Evolutionary conservation across 2,888 invertebrate species (phyloP).

Genomic region (Cyclophora punctaria): DNA sequence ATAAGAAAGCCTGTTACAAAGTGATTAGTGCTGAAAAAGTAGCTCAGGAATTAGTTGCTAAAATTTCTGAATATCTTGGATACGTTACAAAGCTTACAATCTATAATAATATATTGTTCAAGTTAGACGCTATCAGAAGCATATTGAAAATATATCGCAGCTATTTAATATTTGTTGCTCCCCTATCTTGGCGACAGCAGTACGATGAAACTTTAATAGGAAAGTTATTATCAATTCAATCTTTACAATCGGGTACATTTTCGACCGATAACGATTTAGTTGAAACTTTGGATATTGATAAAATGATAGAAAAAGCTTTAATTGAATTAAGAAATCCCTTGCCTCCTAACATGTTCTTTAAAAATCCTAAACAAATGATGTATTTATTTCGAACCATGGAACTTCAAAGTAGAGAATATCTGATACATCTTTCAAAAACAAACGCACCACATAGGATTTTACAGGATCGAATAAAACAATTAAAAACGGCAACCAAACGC

Average conservation of each 20-base stretch:
- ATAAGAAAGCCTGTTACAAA: slow-evolving; percentile 55
- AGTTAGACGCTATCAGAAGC: slow-evolving; percentile 56
- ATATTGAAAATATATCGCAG: slow-evolving; percentile 57
- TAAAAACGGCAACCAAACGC: slow-evolving; percentile 46
- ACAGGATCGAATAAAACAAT: slow-evolving; percentile 47
- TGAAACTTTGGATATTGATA: slow-evolving; percentile 58
- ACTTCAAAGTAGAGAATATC: slow-evolving; percentile 64
- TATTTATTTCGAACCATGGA: slow-evolving; percentile 63
- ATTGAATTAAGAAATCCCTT: slow-evolving; percentile 48
- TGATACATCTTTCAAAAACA: slow-evolving; percentile 55
- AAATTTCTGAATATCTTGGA: slow-evolving; percentile 50
- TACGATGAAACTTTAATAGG: slow-evolving; percentile 51
- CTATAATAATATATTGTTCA: slow-evolving; percentile 58
- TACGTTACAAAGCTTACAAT: slow-evolving; percentile 48
- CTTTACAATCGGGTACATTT: slow-evolving; percentile 49
- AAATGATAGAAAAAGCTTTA: slow-evolving; percentile 52
- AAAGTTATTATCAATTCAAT: slow-evolving; percentile 52
- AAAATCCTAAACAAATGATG: slow-evolving; percentile 51
- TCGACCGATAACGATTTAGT: slow-evolving; percentile 57
- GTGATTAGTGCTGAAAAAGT: slow-evolving; percentile 50
- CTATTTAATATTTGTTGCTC: slow-evolving; percentile 59
- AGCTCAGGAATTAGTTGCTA: slow-evolving; percentile 41
- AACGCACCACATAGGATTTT: slow-evolving; percentile 46
- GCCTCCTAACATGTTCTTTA: slow-evolving; percentile 46
- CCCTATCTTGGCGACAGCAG: slow-evolving; percentile 57